phyloP scores from a whole-genome alignment of 2,113 vertebrate species.

The Phodopus roborovskii region DNA sequence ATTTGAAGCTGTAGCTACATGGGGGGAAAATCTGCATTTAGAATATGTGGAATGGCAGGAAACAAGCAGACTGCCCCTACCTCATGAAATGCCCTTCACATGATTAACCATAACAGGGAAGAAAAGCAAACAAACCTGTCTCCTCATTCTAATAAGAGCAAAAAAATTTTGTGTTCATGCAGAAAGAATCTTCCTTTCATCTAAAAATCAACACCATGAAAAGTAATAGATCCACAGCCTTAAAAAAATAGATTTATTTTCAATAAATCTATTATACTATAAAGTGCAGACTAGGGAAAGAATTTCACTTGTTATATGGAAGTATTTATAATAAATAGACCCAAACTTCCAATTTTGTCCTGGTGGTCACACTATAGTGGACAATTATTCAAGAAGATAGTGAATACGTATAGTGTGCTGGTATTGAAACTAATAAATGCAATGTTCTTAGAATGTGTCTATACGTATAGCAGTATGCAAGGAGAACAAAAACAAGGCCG shows the following conservation, averaged over 20 bases:
- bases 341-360: not conserved
- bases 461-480: not conserved
- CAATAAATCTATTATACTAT: constrained; percentile 35
- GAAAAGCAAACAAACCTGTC: not conserved
- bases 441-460: not conserved
- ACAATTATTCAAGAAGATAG: not conserved
- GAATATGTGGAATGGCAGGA: not conserved
- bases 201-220: constrained; percentile 12
- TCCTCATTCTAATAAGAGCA: not conserved
- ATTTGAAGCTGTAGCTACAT: not conserved
- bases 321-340: not conserved
- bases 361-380: not conserved
- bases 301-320: not conserved
- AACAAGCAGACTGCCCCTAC: not conserved
- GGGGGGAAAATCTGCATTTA: not conserved
- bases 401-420: not conserved
- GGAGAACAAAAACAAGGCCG: not conserved
- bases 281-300: not conserved
- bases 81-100: not conserved
- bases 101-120: not conserved
- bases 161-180: not conserved
- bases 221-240: constrained; percentile 46
- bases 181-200: not conserved
- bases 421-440: not conserved
- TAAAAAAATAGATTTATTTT: constrained; percentile 3